A percentile compares a stretch with the other conserved stretches of the same genome.
Conservation (phyloP, 37 sponge, comb jelly and placozoan genomes). For the Diacarnus erythraeanus region DNA sequence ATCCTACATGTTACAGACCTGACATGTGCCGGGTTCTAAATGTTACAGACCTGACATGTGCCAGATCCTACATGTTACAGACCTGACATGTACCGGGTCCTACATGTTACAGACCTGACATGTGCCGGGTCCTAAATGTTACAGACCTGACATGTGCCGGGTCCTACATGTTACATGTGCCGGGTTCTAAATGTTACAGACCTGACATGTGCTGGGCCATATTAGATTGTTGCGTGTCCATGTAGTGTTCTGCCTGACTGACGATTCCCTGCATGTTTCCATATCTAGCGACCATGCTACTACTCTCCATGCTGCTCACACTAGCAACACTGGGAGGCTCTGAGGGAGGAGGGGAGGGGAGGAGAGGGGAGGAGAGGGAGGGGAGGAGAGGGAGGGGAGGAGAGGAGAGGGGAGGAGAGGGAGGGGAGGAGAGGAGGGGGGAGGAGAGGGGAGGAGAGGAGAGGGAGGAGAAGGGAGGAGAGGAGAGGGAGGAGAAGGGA, state of each 20-base stretch:
- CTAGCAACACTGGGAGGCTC: conserved; percentile 11
- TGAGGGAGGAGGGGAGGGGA: too few relatives aligned
- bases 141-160: neutral
- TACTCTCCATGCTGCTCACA: neutral
- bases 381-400: neutral
- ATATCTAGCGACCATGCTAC: neutral
- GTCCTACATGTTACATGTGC: neutral
- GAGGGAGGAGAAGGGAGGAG: neutral
- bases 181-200: neutral
- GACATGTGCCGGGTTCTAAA: too few relatives aligned
- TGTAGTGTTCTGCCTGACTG: neutral
- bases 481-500: neutral
- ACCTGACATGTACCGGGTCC: neutral
- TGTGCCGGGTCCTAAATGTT: neutral
- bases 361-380: neutral
- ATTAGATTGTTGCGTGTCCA: neutral
- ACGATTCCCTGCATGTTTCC: neutral
- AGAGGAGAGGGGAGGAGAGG: too few relatives aligned
- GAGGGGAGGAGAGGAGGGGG: neutral
- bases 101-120: neutral
- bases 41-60: neutral
- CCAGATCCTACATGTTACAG: neutral
- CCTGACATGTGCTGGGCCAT: neutral
- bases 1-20: neutral
- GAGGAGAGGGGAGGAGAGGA: neutral